These are phyloP conservation scores for Pedionomus torquatus DNA, from an alignment of 2,113 vertebrate genomes.

Conservation along the genomic window DNA sequence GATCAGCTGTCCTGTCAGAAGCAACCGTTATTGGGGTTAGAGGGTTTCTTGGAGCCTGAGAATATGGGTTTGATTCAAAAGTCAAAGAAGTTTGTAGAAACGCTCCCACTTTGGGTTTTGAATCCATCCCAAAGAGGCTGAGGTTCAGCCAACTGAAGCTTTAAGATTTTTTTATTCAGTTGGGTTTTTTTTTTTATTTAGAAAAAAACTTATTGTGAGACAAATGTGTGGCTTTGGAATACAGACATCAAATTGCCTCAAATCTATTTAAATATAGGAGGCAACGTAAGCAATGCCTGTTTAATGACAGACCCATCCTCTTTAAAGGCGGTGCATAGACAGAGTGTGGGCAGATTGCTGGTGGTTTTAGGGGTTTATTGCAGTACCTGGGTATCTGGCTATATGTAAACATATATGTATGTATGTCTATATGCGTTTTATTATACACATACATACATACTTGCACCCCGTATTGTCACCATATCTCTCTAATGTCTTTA, in stretches of 20 bases:
- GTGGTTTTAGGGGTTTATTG: not conserved
- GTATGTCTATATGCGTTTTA: constrained; percentile 11
- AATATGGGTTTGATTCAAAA: constrained; percentile 64
- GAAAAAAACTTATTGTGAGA: not conserved
- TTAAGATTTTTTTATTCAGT: constrained; percentile 18
- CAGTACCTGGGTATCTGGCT: not conserved
- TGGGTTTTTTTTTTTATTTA: not conserved
- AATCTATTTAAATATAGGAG: not conserved
- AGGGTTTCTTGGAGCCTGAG: constrained; percentile 33
- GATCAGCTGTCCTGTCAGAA: constrained; percentile 54
- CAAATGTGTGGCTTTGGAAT: not conserved
- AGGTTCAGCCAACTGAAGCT: constrained; percentile 13
- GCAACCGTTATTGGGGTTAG: constrained; percentile 4
- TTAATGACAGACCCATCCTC: not conserved
- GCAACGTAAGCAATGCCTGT: not conserved
- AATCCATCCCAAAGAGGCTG: constrained; percentile 51
- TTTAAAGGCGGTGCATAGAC: not conserved
- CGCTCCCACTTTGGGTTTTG: constrained; percentile 26
- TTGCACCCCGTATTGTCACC: not conserved
- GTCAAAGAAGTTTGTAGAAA: constrained; percentile 47
- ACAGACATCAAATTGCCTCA: not conserved
- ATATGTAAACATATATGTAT: not conserved
- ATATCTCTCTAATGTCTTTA: not conserved
- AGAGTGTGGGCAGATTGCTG: not conserved
- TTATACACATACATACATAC: constrained; percentile 36